Evolutionary conservation across 2,113 vertebrate species (phyloP).

Genomic region (Gymnarchus niloticus): DNA sequence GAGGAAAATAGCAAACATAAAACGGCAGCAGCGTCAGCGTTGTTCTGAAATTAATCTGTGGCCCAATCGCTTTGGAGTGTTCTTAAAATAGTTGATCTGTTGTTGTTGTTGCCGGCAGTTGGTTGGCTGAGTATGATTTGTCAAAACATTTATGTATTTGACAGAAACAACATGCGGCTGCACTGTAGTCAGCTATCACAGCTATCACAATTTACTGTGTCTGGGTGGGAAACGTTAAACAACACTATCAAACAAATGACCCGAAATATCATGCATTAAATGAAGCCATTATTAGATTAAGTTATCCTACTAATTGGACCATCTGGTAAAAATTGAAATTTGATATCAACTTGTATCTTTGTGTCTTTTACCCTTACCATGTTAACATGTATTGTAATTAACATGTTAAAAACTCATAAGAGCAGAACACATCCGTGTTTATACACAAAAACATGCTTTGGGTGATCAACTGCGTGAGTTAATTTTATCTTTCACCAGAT

Average conservation of each 20-base stretch:
- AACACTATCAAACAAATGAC: not conserved
- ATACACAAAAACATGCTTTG: no score
- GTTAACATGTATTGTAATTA: no score
- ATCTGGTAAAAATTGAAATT: no score
- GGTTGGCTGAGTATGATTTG: not conserved
- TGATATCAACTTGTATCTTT: no score
- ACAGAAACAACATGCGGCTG: not conserved
- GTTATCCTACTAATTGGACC: no score
- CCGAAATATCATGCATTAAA: not conserved
- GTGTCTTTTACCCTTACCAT: no score
- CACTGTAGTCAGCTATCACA: not conserved
- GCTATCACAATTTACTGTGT: not conserved
- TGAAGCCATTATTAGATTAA: not conserved
- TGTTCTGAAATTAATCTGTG: not conserved
- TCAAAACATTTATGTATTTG: not conserved
- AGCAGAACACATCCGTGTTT: no score
- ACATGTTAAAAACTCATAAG: no score
- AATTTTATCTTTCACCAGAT: no score
- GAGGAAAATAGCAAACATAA: not conserved
- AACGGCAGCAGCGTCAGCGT: not conserved
- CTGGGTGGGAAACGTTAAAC: conserved; percentile 1
- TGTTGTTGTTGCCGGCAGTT: not conserved
- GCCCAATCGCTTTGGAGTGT: not conserved
- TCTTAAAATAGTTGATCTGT: not conserved
- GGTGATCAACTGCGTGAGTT: no score